Conservation (phyloP, 2,113 vertebrate genomes). For the Platichthys stellatus region DNA sequence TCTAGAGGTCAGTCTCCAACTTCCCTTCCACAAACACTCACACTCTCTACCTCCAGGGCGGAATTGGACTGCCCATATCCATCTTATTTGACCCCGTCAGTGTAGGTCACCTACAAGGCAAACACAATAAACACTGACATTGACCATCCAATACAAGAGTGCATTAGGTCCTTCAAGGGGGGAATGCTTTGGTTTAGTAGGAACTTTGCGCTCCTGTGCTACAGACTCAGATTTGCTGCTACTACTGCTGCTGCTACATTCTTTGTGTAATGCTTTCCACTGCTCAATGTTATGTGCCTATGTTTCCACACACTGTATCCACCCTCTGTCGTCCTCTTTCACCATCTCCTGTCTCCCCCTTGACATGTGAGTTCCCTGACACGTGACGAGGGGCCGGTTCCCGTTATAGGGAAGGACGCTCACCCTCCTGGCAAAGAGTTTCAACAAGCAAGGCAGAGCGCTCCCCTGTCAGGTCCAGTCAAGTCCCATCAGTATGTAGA, state of each 20-base stretch:
- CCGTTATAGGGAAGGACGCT: slow-evolving; percentile 2
- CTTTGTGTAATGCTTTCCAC: background rate
- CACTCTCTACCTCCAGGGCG: slow-evolving; percentile 19
- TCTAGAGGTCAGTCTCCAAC: slow-evolving; percentile 55
- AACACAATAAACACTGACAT: slow-evolving; percentile 62
- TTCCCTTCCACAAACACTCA: slow-evolving; percentile 45
- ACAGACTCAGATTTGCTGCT: background rate
- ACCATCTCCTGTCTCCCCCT: slow-evolving; percentile 1
- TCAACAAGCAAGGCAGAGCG: slow-evolving; percentile 2
- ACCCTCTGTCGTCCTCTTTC: slow-evolving; percentile 19
- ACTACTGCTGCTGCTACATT: background rate
- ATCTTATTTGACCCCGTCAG: slow-evolving; percentile 69
- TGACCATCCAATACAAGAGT: slow-evolving; percentile 59
- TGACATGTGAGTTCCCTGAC: slow-evolving; percentile 29
- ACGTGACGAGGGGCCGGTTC: slow-evolving; percentile 16
- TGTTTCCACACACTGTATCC: background rate
- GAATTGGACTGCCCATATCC: slow-evolving; percentile 66
- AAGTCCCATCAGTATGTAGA: slow-evolving; percentile 25
- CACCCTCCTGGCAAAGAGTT: slow-evolving; percentile 14
- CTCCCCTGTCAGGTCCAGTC: slow-evolving; percentile 33
- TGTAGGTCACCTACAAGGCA: slow-evolving; percentile 57
- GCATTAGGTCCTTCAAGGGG: slow-evolving; percentile 29
- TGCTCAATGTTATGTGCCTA: background rate
- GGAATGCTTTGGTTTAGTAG: slow-evolving; percentile 27
- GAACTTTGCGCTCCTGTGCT: slow-evolving; percentile 15